A percentile compares a stretch with the other conserved stretches of the same genome.
These are phyloP conservation scores for Sphaerodactylus townsendi DNA, from an alignment of 2,113 vertebrate genomes.

Conservation along the genomic window DNA sequence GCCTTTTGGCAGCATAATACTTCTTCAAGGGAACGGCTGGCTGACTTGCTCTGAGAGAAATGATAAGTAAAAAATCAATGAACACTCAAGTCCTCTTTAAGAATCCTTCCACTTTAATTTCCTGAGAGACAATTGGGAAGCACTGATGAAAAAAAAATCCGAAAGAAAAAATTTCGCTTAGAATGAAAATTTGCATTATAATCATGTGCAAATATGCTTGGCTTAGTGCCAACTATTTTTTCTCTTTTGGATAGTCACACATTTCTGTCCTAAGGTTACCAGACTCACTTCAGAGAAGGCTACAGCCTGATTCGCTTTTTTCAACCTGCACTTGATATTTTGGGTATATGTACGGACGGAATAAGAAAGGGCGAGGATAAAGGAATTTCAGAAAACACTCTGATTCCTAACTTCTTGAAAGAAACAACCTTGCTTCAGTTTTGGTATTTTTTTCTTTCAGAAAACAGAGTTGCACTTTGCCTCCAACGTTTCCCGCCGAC, in stretches of 20 bases:
- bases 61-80: no score
- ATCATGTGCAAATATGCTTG: background rate
- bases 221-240: no score
- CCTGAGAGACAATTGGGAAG: no score
- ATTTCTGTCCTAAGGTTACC: background rate
- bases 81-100: no score
- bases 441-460: background rate
- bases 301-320: background rate
- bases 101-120: no score
- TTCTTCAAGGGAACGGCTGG: no score
- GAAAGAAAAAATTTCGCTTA: no score
- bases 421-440: background rate
- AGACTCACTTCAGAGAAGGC: background rate
- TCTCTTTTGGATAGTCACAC: background rate
- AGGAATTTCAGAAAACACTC: background rate
- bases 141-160: no score
- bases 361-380: background rate
- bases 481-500: no score
- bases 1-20: no score
- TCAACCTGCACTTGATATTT: background rate
- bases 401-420: background rate
- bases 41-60: no score
- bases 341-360: background rate
- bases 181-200: background rate
- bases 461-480: background rate